Evolutionary conservation across 1,140 invertebrate genomes (phyloP), one percentile per base, ranked within the genome.

Genomic region (Heterodera schachtii): DNA sequence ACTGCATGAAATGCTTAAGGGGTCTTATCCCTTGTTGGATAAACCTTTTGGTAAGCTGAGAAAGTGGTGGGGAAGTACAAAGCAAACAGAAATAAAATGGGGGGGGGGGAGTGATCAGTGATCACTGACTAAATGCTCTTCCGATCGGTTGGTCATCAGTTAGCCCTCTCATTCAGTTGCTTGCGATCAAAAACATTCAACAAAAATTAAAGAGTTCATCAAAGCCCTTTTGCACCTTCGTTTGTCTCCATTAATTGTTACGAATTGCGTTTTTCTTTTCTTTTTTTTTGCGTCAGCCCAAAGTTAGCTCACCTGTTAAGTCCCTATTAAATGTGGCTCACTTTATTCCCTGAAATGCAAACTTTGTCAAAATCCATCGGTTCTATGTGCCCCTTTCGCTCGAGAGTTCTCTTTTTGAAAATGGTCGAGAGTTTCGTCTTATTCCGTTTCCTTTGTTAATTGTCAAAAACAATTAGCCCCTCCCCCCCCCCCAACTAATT

Each of bases 381-480:
- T 71, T 71, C 69, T 16, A 31, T 16, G 69, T 21, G 69, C 69
- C n/a, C 31, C 9, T 9, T 11, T 41, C 7, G 3, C 31, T 41
- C 31, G 16, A 46, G 69, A 16, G 31, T 71, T 71, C 19, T 71
- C 41, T 71, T 46, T 43, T n/a, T 46, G 21, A n/a, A 31, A 71
- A 41, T 6, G 4, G 47, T 4, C 6, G 8, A 8, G 69, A 46
- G 69, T 5, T 19, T 31, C 21, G 3, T 41, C 69, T 19, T 11
- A 3, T 13, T 21, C 21, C 69, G n/a, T n/a, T 11, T 41, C 69
- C 21, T 71, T 71, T 71, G 31, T 46, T n/a, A 46, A 46, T 46
- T 71, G 69, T 71, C 69, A 71, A 71, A 71, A 71, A 46, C n/a
- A 71, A 71, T 71, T 71, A 71, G 69, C 3, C 69, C n/a, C 47